phyloP scores from a whole-genome alignment of 2,113 vertebrate genomes.

The Zosterops borbonicus region DNA sequence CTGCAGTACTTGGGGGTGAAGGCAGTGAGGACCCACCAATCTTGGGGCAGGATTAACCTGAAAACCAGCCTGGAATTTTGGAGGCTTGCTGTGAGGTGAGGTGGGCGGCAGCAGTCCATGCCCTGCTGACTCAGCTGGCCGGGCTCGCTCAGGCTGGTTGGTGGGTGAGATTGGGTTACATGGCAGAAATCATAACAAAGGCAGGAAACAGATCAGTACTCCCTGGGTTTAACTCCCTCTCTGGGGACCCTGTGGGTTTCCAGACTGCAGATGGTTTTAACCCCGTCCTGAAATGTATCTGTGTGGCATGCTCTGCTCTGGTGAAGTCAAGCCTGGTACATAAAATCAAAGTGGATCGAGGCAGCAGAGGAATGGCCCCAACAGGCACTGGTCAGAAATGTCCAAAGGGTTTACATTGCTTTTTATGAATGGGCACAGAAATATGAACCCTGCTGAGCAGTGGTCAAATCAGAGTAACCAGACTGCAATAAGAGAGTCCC shows the following conservation, averaged over 20 bases:
- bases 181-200: constrained; percentile 91
- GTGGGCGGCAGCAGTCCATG: constrained; percentile 27
- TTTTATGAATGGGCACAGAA: background rate
- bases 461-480: background rate
- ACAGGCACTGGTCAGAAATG: fast-evolving
- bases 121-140: constrained; percentile 88
- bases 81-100: background rate
- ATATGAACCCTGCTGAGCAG: background rate
- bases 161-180: constrained; percentile 76
- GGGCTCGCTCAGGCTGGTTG: constrained; percentile 51
- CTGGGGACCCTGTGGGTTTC: constrained; percentile 61
- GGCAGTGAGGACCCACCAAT: background rate
- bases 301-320: constrained; percentile 1
- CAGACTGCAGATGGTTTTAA: constrained; percentile 79
- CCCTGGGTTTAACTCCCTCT: constrained; percentile 78
- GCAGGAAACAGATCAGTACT: constrained; percentile 90
- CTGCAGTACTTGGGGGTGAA: background rate
- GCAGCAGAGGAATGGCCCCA: background rate
- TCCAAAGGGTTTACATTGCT: background rate
- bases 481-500: background rate
- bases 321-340: background rate
- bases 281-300: constrained; percentile 55
- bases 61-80: constrained; percentile 26
- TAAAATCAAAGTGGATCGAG: background rate
- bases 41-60: background rate